phyloP scores from a whole-genome alignment of 2,797 vertebrate genomes.

The Anniella stebbinsi region DNA sequence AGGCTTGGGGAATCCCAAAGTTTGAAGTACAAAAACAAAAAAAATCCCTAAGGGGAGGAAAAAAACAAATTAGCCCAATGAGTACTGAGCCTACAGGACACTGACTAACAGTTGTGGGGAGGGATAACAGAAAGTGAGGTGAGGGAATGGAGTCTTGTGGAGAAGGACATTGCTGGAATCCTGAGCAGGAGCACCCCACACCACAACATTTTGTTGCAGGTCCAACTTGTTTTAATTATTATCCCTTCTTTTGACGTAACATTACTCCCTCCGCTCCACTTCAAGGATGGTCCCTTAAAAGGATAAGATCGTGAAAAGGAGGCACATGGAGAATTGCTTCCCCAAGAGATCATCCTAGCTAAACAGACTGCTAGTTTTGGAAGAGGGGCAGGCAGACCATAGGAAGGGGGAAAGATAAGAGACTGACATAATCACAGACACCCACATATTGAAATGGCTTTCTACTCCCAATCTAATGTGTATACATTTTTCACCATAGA shows the following conservation, averaged over 20 bases:
- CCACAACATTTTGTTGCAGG: background rate
- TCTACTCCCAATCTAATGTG: background rate
- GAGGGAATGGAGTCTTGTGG: background rate
- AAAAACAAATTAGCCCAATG: background rate
- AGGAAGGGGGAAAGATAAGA: background rate
- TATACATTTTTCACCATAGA: background rate
- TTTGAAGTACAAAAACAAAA: background rate
- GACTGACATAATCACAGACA: too few relatives aligned
- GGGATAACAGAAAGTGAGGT: background rate
- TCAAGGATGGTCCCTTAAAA: background rate
- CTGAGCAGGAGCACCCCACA: background rate
- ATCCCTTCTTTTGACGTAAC: background rate
- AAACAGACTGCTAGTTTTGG: background rate
- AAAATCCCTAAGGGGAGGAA: too few relatives aligned
- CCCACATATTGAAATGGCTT: background rate
- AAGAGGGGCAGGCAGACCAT: background rate
- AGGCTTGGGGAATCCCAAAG: background rate
- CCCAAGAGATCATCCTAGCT: background rate
- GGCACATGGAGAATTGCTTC: background rate
- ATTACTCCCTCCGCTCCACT: background rate
- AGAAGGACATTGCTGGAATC: background rate
- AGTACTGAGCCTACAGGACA: background rate
- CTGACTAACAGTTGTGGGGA: background rate
- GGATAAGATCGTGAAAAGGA: background rate
- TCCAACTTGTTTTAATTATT: background rate